These are phyloP conservation scores for Rhynchonycteris naso DNA, from an alignment of 2,797 vertebrate species.

Conservation along the genomic window DNA sequence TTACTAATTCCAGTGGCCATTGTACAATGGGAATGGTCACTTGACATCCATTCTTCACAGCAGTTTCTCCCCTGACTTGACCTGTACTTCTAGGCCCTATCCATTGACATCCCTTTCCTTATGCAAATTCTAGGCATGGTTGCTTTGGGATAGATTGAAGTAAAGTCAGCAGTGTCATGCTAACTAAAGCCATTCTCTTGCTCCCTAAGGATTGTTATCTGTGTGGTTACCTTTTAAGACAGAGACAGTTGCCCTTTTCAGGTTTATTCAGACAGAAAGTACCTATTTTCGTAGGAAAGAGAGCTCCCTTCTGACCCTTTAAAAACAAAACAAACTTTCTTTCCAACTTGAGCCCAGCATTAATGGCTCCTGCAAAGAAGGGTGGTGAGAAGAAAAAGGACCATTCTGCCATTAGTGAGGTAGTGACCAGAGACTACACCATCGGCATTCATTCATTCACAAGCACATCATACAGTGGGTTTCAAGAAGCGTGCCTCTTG, in stretches of 20 bases:
- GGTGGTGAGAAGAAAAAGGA: neutral
- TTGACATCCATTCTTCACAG: neutral
- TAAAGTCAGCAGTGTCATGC: neutral
- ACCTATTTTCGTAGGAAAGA: neutral
- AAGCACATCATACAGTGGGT: too few relatives aligned
- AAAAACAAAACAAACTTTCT: constrained; percentile 45
- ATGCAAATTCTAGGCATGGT: neutral
- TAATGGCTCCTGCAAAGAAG: neutral
- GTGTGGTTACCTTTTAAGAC: constrained; percentile 3
- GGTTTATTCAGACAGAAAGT: neutral
- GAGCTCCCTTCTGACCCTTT: constrained; percentile 1
- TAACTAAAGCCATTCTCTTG: neutral
- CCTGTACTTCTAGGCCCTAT: neutral
- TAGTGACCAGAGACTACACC: neutral
- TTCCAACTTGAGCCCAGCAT: neutral
- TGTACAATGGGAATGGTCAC: neutral
- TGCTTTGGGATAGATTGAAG: neutral
- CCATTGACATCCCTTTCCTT: neutral
- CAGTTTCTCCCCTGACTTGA: neutral
- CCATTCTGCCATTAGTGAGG: neutral
- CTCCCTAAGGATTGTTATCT: neutral
- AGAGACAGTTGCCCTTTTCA: neutral
- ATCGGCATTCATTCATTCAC: neutral
- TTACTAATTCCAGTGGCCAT: neutral
- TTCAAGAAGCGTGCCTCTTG: neutral